Base-by-base conservation (phyloP, 2,888 invertebrate genomes). In the Zaprionus bogoriensis region DNA sequence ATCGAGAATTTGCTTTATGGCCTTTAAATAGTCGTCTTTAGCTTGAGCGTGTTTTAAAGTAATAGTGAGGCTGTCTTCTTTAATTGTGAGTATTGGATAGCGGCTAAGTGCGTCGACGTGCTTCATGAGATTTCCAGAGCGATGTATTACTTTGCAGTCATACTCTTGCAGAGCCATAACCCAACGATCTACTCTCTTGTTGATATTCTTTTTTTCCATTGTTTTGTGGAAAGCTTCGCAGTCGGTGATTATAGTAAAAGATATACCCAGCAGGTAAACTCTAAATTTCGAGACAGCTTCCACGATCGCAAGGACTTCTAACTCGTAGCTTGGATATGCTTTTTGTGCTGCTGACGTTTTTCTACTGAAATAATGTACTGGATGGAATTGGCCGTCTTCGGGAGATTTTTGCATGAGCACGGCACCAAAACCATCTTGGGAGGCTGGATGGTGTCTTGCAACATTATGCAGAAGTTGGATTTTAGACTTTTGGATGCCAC, bases 1-100 rank as follows among this genome's bases (percentile, higher is more conserved):
- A 9, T 65, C 51, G 1, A 77, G n/a, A 7, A 67, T 41, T 30
- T 68, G 46, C 12, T 19, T 53, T 1, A 76, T 67, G 3, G 58
- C 39, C 19, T 59, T 59, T 54, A 10, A 67, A 48, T 4, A 58
- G 25, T 36, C 63, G 27, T 12, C 30, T 19, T 44, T 46, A 12
- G 27, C 53, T 28, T 41, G 51, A 36, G 1, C 67, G 65, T 25
- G 65, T 22, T 17, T 77, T 50, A 62, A 14, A 5, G 7, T 9
- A 5, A 9, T 19, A 3, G 22, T n/a, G 5, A 22, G 22, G 5
- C 12, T 41, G 4, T 10, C 41, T 7, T 41, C 22, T 19, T 10
- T 41, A n/a, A 41, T 41, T 2, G n/a, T 2, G 22, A 41, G 22
- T 5, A 41, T n/a, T 10, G 22, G 22, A 20, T 41, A 41, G 5